Base-by-base conservation (phyloP, 2,113 vertebrate species). In the Embiotoca jacksoni region DNA sequence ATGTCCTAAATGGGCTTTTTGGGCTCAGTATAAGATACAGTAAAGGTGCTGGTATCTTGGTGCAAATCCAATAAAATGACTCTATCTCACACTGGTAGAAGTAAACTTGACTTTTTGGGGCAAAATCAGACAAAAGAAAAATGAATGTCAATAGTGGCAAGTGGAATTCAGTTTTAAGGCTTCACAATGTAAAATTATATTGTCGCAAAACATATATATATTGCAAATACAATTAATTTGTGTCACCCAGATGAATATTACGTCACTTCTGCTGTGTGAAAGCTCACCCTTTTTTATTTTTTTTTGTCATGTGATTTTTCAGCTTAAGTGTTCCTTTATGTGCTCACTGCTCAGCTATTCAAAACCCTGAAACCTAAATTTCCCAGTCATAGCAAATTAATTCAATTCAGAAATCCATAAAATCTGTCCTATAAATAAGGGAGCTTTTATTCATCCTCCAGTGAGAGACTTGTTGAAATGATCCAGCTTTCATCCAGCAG, bases 381-480 rank as follows among this genome's bases (percentile, higher is more conserved):
- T 46, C 62, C 13, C 33, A 72, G 44, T 72, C 67, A 67, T 39
- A 69, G 23, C 11, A 58, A 65, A 89, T 87, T 75, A 86, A 81
- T 88, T 87, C 73, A 83, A 80, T 83, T 56, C 58, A 72, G 37
- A 68, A 85, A 89, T 79, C 78, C 70, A 87, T 71, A 72, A 82
- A 84, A 62, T 6, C 11, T 70, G 58, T 80, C 66, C n/a, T 14
- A 75, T 80, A 80, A 85, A 89, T 80, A 84, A 72, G 52, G 50
- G 31, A 55, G 41, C 76, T 70, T 83, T 80, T 66, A 81, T 77
- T 81, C 67, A 73, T 47, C 44, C 16, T 61, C 41, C 33, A 52
- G 41, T 49, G 4, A 61, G 44, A 56, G 78, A 72, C 70, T 87
- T 80, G 75, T 76, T 83, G 69, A 74, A 82, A 83, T 57, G 35